Base-by-base conservation (phyloP, 2,888 invertebrate species). In the Ennomos quercinarius region DNA sequence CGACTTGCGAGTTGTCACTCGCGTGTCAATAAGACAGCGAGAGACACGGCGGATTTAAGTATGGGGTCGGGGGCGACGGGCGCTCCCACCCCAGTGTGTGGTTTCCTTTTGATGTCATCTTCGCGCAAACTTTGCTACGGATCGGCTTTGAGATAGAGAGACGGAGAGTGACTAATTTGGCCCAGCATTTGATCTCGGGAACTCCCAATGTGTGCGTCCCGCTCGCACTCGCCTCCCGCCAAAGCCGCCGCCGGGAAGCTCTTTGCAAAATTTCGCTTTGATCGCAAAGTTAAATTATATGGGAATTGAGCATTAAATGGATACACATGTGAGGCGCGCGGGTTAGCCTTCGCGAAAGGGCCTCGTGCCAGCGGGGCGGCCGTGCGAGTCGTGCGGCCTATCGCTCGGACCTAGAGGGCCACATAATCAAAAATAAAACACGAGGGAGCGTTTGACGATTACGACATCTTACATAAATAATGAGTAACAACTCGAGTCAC, bases 101-200 rank as follows among this genome's bases (percentile, higher is more conserved):
- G 92, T 91, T 92, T 91, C 91, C 92, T 91, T 92, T 92, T 92
- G 92, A 92, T 91, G 92, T 92, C 91, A 92, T 92, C 92, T 92
- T 92, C 91, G 92, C 91, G 91, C 91, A 92, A 92, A 92, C 92
- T 92, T 92, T 92, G 91, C 92, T 91, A 88, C 92, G 91, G 91
- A 92, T 92, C 92, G 92, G 92, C 92, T 92, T 92, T 92, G 92
- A 92, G 92, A 92, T 92, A 92, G 91, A 92, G 92, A 92, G 90
- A 90, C 91, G 90, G 91, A 91, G 92, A 92, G 92, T 91, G 91
- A 92, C 92, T 91, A 92, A 92, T 92, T 92, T 91, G 91, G 91
- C 92, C 92, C 90, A 91, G 90, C 92, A 92, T 92, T 92, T 91
- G 92, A 92, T 91, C 91, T 91, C 90, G 84, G 85, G 81, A 86